These are phyloP conservation scores for Acanthornis magna DNA, from an alignment of 2,797 vertebrate species.

Conservation along the genomic window DNA sequence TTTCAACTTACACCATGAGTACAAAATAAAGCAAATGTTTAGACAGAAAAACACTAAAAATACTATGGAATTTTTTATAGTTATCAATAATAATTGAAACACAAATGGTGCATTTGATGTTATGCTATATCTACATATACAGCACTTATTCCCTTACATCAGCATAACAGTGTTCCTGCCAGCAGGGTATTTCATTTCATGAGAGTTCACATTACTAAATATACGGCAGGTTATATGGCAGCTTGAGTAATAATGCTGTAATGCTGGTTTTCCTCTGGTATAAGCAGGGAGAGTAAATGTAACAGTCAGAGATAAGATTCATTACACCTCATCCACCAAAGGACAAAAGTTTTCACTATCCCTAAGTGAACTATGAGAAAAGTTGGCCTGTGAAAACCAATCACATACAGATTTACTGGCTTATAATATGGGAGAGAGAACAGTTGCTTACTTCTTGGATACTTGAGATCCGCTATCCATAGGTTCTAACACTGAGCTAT, in stretches of 20 bases:
- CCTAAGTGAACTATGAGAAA: neutral
- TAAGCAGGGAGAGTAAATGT: neutral
- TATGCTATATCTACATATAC: neutral
- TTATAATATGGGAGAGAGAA: neutral
- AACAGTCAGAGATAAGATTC: neutral
- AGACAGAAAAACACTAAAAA: neutral
- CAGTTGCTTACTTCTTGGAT: neutral
- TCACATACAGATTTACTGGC: neutral
- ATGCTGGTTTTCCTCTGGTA: neutral
- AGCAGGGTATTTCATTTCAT: neutral
- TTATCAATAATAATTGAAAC: neutral
- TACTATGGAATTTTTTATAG: neutral
- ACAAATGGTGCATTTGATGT: neutral
- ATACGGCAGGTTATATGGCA: neutral
- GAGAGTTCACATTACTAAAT: neutral
- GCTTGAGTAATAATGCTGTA: neutral
- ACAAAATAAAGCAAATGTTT: neutral
- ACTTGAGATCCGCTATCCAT: neutral
- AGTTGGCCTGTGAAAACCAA: neutral
- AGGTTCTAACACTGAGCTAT: neutral
- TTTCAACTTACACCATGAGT: neutral
- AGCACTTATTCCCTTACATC: neutral
- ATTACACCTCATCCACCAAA: neutral
- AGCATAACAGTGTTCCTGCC: neutral
- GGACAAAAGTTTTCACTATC: neutral